phyloP scores from a whole-genome alignment of 2,113 vertebrate species.

The Copsychus sechellarum region DNA sequence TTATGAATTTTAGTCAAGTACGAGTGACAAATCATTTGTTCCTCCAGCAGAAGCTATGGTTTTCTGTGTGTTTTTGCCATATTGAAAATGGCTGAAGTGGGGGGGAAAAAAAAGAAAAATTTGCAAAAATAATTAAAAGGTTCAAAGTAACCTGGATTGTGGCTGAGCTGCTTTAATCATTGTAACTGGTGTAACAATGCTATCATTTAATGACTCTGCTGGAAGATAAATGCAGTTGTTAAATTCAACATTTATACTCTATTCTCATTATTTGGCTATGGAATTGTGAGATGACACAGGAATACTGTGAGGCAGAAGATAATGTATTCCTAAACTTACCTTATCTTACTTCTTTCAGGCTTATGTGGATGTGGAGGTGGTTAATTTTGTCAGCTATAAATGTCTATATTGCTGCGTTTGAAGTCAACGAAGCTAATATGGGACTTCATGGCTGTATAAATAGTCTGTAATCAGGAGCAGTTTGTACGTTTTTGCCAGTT shows the following conservation, averaged over 20 bases:
- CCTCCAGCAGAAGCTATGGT: not conserved
- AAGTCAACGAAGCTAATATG: not conserved
- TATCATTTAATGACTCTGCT: not conserved
- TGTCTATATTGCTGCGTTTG: not conserved
- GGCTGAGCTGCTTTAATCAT: not conserved
- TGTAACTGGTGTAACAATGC: not conserved
- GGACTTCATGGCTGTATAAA: not conserved
- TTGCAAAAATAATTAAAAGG: not conserved
- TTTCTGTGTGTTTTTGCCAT: not conserved
- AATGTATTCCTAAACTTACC: not conserved
- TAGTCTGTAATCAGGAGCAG: not conserved
- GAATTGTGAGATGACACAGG: not conserved
- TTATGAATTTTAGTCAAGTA: not conserved
- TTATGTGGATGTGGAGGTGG: not conserved
- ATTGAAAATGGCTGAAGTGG: not conserved
- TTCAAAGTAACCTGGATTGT: not conserved
- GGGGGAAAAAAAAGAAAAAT: not conserved
- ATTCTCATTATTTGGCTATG: accelerated
- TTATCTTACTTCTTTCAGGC: not conserved
- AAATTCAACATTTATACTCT: not conserved
- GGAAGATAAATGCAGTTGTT: not conserved
- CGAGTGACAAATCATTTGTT: not conserved
- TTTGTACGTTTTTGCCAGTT: not conserved
- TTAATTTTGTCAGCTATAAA: not conserved
- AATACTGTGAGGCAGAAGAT: not conserved